Evolutionary conservation across 2,888 invertebrate species (phyloP), one percentile per base, ranked within the genome.

Genomic region (Catocala nupta): DNA sequence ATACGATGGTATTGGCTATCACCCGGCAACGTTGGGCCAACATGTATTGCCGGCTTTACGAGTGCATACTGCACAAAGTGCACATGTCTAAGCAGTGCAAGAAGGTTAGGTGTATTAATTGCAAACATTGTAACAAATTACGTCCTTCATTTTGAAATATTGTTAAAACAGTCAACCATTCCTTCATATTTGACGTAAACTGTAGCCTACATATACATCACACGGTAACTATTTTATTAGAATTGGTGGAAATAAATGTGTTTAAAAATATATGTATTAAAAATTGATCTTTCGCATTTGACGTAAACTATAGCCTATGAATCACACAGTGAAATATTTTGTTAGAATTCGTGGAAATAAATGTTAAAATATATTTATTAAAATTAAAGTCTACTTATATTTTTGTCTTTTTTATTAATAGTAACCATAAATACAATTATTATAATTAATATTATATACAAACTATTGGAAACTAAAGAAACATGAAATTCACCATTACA

Each of bases 341-440:
- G 13, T 48, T 48, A 48, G 16, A 11, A 25, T 48, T 16, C 6
- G 10, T 25, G 48, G 4, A 48, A 48, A 48, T 48, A 25, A 48
- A 39, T 39, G 48, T 48, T 48, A 11, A 48, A 25, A 25, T 25
- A 25, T 48, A 48, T 48, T 8, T 48, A 48, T 48, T 48, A n/a
- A 48, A 25, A 48, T 48, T 13, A 25, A 45, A 45, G 45, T 45
- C 45, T 3, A 6, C 12, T 7, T 6, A 45, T 45, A 7, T 7
- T 45, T 45, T 25, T 48, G 25, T 48, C 5, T 48, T 48, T 33
- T 48, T 48, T 39, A 39, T 39, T 39, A 39, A 25, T 48, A 13
- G 9, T 48, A 25, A 48, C 48, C 25, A 48, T 48, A 25, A 48
- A 25, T 48, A 48, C 33, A 25, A 48, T 48, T 12, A 7, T 16